Evolutionary conservation across 2,888 invertebrate species (phyloP).

Genomic region (Drosophila robusta): DNA sequence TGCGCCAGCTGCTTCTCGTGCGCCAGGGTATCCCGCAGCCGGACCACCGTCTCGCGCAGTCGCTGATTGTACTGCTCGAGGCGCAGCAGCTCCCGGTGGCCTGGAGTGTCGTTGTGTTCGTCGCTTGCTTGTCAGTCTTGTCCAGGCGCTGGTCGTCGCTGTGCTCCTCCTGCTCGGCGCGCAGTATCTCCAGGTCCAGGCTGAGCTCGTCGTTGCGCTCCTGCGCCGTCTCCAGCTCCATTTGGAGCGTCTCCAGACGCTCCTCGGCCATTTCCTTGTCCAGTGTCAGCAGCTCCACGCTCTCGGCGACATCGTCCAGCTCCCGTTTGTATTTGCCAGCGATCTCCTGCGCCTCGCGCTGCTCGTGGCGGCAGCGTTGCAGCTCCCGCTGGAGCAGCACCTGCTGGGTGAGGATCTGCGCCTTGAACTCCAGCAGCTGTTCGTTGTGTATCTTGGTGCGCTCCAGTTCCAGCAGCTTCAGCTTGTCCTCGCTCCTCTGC

Average conservation of each 20-base stretch:
- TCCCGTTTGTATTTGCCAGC: constrained; percentile 95
- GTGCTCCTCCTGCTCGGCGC: constrained; percentile 89
- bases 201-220: constrained; percentile 96
- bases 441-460: constrained; percentile 95
- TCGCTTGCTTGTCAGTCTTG: constrained; percentile 65
- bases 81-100: constrained; percentile 88
- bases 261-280: constrained; percentile 99
- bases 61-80: constrained; percentile 97
- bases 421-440: constrained; percentile 96
- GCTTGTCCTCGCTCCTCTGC: constrained; percentile 95
- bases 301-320: constrained; percentile 95
- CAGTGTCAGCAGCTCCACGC: constrained; percentile 97
- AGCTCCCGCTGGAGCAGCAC: constrained; percentile 94
- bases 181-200: constrained; percentile 93
- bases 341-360: constrained; percentile 94
- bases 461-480: constrained; percentile 95
- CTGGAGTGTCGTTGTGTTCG: constrained; percentile 81
- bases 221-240: constrained; percentile 94
- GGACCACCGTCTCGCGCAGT: constrained; percentile 95
- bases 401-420: constrained; percentile 95
- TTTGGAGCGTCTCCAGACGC: constrained; percentile 91
- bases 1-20: constrained; percentile 96
- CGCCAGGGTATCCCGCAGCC: constrained; percentile 95
- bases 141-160: constrained; percentile 25
- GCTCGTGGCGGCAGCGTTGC: constrained; percentile 93